Conservation (phyloP, 2,797 vertebrate genomes). For the Thamnophis elegans region DNA sequence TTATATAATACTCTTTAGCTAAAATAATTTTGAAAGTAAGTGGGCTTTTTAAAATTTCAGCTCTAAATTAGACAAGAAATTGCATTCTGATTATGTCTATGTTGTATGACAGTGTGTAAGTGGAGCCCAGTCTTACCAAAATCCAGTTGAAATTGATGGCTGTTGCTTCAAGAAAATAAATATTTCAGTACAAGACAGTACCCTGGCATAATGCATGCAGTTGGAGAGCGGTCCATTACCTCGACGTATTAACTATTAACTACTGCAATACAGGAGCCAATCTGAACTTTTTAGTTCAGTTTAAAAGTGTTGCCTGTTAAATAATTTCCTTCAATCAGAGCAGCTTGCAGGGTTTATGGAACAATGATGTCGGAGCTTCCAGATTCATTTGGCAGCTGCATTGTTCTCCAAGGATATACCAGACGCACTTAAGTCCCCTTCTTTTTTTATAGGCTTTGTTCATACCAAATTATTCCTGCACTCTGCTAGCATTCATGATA, state of each 20-base stretch:
- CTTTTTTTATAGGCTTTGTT: slow-evolving; percentile 86
- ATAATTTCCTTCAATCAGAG: slow-evolving; percentile 81
- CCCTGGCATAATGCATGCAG: slow-evolving; percentile 66
- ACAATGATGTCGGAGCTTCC: slow-evolving; percentile 89
- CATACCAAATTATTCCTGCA: slow-evolving; percentile 88
- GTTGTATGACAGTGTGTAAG: background rate
- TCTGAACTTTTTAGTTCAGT: slow-evolving; percentile 73
- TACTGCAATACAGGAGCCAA: slow-evolving; percentile 65
- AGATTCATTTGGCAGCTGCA: slow-evolving; percentile 94
- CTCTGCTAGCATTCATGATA: slow-evolving; percentile 89
- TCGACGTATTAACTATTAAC: slow-evolving; percentile 51
- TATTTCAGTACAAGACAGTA: slow-evolving; percentile 63
- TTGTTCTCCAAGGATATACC: slow-evolving; percentile 89
- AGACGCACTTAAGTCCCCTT: slow-evolving; percentile 90
- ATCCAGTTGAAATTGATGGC: background rate
- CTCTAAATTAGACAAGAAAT: slow-evolving; percentile 4
- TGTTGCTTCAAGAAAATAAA: slow-evolving; percentile 8
- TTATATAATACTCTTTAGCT: background rate
- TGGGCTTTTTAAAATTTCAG: slow-evolving; percentile 5
- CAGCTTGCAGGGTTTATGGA: slow-evolving; percentile 77
- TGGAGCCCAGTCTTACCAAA: background rate
- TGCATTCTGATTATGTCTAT: background rate
- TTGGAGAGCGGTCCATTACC: slow-evolving; percentile 69
- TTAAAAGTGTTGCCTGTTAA: slow-evolving; percentile 76
- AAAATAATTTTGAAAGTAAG: background rate